These are phyloP conservation scores for Dryobota labecula DNA, from an alignment of 2,888 invertebrate genomes.

Conservation along the genomic window DNA sequence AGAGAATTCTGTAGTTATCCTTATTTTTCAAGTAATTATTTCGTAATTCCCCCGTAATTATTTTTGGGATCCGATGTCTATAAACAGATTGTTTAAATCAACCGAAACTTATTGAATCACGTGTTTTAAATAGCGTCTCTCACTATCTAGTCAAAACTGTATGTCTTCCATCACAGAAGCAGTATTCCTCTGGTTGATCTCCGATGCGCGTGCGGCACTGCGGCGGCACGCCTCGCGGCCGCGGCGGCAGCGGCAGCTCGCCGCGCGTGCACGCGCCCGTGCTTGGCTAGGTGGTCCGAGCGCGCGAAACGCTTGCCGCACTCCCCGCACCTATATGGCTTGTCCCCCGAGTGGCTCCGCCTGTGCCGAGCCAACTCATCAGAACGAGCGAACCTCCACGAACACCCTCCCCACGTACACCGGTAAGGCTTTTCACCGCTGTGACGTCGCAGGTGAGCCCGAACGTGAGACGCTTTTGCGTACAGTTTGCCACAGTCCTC, in stretches of 20 bases:
- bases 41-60: neutral
- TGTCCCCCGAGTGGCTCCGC: constrained; percentile 98
- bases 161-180: constrained; percentile 67
- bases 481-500: constrained; percentile 95
- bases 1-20: neutral
- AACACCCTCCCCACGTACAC: constrained; percentile 95
- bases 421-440: constrained; percentile 95
- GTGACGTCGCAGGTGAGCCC: constrained; percentile 96
- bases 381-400: constrained; percentile 98
- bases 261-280: constrained; percentile 95
- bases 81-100: constrained; percentile 7
- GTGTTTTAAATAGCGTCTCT: constrained; percentile 12
- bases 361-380: constrained; percentile 98
- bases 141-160: constrained; percentile 12
- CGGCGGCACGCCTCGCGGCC: constrained; percentile 68
- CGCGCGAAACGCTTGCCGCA: constrained; percentile 97
- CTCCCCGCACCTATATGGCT: constrained; percentile 97
- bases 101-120: constrained; percentile 1
- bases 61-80: neutral
- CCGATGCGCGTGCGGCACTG: constrained; percentile 63
- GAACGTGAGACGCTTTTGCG: constrained; percentile 97
- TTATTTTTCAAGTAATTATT: constrained; percentile 10
- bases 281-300: constrained; percentile 98
- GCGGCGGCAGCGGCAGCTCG: constrained; percentile 84
- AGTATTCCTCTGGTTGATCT: constrained; percentile 73